A percentile compares a stretch with the other conserved stretches of the same genome.
phyloP scores from a whole-genome alignment of 2,113 vertebrate genomes.

The Rhinogobius similis region DNA sequence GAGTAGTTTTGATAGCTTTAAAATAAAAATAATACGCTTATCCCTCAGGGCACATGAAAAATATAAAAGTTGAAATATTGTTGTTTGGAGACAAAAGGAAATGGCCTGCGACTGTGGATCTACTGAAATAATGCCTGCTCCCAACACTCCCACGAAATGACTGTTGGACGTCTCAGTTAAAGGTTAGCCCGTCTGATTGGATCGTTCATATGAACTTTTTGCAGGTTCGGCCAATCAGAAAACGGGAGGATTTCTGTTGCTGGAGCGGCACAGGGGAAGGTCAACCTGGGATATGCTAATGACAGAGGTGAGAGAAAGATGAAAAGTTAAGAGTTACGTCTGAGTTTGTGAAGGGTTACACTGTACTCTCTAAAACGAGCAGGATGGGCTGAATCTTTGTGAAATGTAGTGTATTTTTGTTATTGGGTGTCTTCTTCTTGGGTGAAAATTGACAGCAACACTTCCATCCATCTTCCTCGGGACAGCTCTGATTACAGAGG shows the following conservation, averaged over 20 bases:
- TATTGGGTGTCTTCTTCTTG: no score
- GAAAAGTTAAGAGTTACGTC: neutral
- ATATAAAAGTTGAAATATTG: constrained; percentile 33
- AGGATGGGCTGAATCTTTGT: no score
- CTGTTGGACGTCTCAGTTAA: constrained; percentile 28
- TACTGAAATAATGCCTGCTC: no score
- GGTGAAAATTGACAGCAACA: no score
- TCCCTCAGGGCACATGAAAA: constrained; percentile 38
- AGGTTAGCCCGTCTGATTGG: constrained; percentile 45
- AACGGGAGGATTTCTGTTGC: constrained; percentile 31
- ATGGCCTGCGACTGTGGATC: no score
- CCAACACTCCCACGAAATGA: constrained; percentile 27
- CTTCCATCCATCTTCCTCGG: no score
- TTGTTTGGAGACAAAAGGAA: constrained; percentile 29
- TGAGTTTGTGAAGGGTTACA: neutral
- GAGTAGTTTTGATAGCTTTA: constrained; percentile 25
- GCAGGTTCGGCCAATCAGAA: constrained; percentile 51
- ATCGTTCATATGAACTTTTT: constrained; percentile 25
- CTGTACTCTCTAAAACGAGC: neutral
- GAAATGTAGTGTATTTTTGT: neutral
- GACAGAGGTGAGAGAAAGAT: constrained; percentile 63
- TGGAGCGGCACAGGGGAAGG: constrained; percentile 46
- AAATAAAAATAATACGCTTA: constrained; percentile 26
- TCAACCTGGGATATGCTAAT: constrained; percentile 61
- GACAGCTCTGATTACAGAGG: no score